These are phyloP conservation scores for Drosophila funebris DNA, from an alignment of 1,140 invertebrate genomes.

Conservation along the genomic window DNA sequence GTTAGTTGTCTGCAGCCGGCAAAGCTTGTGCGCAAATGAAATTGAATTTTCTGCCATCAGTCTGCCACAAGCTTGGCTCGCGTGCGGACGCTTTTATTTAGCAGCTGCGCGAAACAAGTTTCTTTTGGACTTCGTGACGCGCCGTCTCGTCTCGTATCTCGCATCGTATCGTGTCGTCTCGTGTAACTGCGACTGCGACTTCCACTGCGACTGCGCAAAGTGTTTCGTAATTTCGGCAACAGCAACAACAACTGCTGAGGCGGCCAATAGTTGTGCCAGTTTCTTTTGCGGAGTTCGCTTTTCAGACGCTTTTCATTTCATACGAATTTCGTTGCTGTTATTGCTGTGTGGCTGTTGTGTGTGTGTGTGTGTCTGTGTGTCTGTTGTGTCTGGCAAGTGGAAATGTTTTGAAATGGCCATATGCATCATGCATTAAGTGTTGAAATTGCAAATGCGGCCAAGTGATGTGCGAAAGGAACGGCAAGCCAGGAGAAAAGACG, in stretches of 20 bases:
- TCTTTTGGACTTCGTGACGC: constrained; percentile 26
- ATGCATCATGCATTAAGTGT: constrained; percentile 58
- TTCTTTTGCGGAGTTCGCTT: constrained; percentile 44
- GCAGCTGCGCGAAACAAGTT: constrained; percentile 52
- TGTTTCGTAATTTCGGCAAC: constrained; percentile 71
- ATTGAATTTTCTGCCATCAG: constrained; percentile 71
- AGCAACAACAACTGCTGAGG: constrained; percentile 18
- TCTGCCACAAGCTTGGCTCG: constrained; percentile 76
- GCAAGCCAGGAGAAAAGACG: constrained; percentile 37
- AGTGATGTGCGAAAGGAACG: constrained; percentile 65
- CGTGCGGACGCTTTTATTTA: constrained; percentile 65
- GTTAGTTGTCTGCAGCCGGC: constrained; percentile 49
- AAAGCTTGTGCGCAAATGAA: constrained; percentile 51
- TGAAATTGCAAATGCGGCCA: constrained; percentile 63
- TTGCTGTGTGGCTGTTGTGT: neutral
- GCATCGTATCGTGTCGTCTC: constrained; percentile 23
- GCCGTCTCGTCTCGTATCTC: constrained; percentile 7
- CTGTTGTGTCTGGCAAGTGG: constrained; percentile 15
- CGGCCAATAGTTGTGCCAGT: constrained; percentile 64
- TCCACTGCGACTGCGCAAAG: constrained; percentile 59
- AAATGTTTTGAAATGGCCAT: constrained; percentile 45
- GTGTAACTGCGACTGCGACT: constrained; percentile 41
- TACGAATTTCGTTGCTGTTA: constrained; percentile 26
- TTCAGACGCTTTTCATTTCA: constrained; percentile 73
- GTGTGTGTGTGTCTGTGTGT: constrained; percentile 7